Conservation (phyloP, 2,888 invertebrate species). For the Melikaiella ostensackeni region DNA sequence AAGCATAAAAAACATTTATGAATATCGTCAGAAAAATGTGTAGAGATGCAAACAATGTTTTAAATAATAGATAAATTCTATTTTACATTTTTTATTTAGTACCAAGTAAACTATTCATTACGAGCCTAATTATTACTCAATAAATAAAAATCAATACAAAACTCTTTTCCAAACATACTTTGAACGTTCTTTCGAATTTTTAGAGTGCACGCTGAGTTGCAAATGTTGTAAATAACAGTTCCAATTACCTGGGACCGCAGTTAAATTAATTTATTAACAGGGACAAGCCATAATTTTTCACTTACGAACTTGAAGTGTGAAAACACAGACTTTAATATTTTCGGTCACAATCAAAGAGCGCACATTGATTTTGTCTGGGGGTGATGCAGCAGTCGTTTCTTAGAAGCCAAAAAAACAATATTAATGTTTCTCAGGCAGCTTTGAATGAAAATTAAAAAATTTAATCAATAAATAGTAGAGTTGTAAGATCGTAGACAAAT, state of each 20-base stretch:
- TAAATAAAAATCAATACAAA: not conserved
- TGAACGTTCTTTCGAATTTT: not conserved
- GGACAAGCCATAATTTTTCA: not conserved
- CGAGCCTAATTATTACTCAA: not conserved
- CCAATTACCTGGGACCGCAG: conserved; percentile 14
- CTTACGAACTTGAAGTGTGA: not conserved
- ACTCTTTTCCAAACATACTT: not conserved
- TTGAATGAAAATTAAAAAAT: not conserved
- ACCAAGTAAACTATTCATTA: not conserved
- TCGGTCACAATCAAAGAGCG: not conserved
- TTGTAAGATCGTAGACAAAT: not conserved
- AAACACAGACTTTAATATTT: conserved; percentile 5
- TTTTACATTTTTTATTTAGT: too few relatives aligned
- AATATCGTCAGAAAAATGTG: too few relatives aligned
- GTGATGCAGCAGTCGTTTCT: not conserved
- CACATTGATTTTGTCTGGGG: not conserved
- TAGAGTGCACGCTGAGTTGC: not conserved
- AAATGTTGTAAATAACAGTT: conserved; percentile 21
- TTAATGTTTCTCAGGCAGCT: not conserved
- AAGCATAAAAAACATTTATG: too few relatives aligned
- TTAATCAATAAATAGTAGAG: not conserved
- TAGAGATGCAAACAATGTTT: too few relatives aligned
- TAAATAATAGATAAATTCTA: too few relatives aligned
- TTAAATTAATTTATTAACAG: conserved; percentile 19
- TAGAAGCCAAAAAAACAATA: not conserved